Percentiles rank a stretch among this genome's conserved stretches.
Evolutionary conservation across 2,113 vertebrate genomes (phyloP).

Genomic region (Sclerurus mexicanus): DNA sequence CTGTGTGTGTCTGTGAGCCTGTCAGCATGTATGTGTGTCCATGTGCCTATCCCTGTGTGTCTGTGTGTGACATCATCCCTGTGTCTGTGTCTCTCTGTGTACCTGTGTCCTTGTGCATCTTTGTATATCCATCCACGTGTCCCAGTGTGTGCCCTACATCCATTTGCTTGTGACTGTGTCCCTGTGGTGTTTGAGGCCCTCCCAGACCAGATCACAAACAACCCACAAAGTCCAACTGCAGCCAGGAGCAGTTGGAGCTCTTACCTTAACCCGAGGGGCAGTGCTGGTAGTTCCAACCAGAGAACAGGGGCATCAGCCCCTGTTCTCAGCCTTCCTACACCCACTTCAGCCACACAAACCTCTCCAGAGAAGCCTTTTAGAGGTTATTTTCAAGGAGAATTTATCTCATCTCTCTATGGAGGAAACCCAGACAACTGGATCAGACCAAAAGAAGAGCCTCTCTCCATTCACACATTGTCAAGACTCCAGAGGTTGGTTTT

Average conservation of each 20-base stretch:
- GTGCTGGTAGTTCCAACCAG: not conserved
- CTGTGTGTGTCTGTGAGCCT: not conserved
- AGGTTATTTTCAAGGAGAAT: not conserved
- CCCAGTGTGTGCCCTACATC: not conserved
- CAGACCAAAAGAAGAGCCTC: fast-evolving
- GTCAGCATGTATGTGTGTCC: not conserved
- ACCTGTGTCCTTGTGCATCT: not conserved
- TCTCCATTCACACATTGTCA: fast-evolving
- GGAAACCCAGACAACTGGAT: not conserved
- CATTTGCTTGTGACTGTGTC: not conserved
- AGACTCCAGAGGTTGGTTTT: not conserved
- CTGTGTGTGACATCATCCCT: no score
- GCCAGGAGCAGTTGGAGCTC: not conserved
- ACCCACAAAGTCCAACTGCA: not conserved
- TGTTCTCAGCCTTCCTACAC: not conserved
- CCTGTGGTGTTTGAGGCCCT: not conserved
- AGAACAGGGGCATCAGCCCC: not conserved
- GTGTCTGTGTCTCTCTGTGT: not conserved
- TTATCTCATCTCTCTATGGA: not conserved
- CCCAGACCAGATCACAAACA: not conserved
- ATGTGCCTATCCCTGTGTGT: not conserved
- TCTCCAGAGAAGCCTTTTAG: not conserved
- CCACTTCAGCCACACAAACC: not conserved
- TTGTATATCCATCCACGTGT: not conserved
- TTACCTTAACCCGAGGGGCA: not conserved